Evolutionary conservation across 2,888 invertebrate species (phyloP), one percentile per base, ranked within the genome.

Genomic region (Euclidia mi): DNA sequence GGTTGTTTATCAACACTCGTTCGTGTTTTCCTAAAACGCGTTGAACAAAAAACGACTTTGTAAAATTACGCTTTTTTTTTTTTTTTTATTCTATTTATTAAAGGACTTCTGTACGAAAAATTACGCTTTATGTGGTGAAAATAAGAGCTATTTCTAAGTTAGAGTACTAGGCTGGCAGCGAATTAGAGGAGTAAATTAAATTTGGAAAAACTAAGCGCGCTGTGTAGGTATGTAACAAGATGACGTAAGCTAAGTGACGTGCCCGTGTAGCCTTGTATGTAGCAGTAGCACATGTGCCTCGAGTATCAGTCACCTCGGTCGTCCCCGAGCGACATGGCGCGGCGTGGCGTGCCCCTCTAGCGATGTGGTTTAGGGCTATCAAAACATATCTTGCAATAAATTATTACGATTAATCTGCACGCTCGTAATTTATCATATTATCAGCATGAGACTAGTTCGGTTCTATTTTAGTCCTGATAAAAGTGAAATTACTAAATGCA

Each of bases 301-400:
- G 64, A 70, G 73, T 76, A 78, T 81, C 80, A 79, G 74, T 80
- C 80, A 79, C 72, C 62, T 68, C 47, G 56, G 48, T 63, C n/a
- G 61, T 62, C 65, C 66, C 55, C 63, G 65, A 53, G 53, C 56
- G 57, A 58, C 57, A 58, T 48, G 73, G 20, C 20, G 20, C 20
- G 20, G 20, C 56, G 53, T 52, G 57, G 60, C 57, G 61, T 51
- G 73, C 73, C 67, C 67, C 50, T n/a, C n/a, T 47, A 50, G 53
- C 44, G n/a, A 25, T 15, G 29, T 11, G 10, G 48, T 45, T 25
- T 32, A 72, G 72, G 72, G 72, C 10, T 73, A 51, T 12, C 43
- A n/a, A 12, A 6, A n/a, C 11, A 1, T 34, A 37, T 47, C 7
- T 3, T 10, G 18, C 2, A 14, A 29, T 2, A 25, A 25, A 25